Conservation (phyloP, 1,140 invertebrate species). For the Caenorhabditis latens region DNA sequence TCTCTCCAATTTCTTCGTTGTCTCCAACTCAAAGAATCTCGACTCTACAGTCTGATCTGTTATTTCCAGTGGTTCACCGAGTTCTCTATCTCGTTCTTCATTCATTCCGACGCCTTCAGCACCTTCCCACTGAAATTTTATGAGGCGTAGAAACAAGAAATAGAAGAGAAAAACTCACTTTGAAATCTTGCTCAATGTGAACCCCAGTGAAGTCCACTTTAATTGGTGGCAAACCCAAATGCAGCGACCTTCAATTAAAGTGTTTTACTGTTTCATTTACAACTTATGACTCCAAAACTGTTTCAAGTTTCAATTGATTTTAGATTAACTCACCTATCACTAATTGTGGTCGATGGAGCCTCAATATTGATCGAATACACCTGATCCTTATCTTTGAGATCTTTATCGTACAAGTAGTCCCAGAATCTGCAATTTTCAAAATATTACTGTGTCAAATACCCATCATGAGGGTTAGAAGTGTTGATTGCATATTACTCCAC, state of each 20-base stretch:
- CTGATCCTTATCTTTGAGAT: not conserved
- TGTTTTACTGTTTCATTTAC: conserved; percentile 22
- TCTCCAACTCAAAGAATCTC: conserved; percentile 24
- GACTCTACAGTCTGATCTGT: conserved; percentile 20
- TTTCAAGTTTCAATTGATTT: not conserved
- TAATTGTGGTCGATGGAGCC: not conserved
- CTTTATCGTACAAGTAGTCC: conserved; percentile 19
- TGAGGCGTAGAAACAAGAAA: not conserved
- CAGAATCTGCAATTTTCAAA: conserved; percentile 7
- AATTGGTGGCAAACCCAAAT: not conserved
- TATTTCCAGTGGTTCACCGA: conserved; percentile 16
- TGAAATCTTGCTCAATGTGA: not conserved
- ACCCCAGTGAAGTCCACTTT: not conserved
- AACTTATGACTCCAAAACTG: not conserved
- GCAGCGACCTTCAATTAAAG: not conserved
- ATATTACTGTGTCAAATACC: too few relatives aligned
- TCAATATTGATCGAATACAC: not conserved
- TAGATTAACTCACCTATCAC: not conserved
- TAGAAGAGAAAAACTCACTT: not conserved
- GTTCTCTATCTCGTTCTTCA: not conserved
- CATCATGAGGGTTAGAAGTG: too few relatives aligned
- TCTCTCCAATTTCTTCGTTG: not conserved
- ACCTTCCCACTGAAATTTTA: not conserved
- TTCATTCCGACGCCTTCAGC: not conserved
- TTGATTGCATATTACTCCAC: too few relatives aligned